These are phyloP conservation scores for Calephelis nemesis DNA, from an alignment of 1,140 invertebrate genomes.

Conservation along the genomic window DNA sequence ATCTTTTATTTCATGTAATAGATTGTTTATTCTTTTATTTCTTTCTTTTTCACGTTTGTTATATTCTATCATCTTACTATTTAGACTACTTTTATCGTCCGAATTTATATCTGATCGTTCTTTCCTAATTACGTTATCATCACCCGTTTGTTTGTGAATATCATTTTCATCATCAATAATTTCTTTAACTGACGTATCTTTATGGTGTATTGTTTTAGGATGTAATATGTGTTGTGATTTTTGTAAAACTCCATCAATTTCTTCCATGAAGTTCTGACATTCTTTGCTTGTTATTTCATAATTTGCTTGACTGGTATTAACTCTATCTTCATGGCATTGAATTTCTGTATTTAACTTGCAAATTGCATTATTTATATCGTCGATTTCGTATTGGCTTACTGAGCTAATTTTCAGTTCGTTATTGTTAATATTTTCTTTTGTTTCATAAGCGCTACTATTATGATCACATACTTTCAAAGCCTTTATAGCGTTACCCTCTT, in stretches of 20 bases:
- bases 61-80: slow-evolving; percentile 40
- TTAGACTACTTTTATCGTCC: slow-evolving; percentile 38
- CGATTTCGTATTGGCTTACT: slow-evolving; percentile 51
- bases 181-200: not conserved
- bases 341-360: slow-evolving; percentile 56
- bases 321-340: slow-evolving; percentile 58
- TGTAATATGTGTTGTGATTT: slow-evolving; percentile 65
- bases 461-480: not conserved
- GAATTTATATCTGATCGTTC: slow-evolving; percentile 52
- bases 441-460: not conserved
- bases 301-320: slow-evolving; percentile 54
- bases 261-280: slow-evolving; percentile 63
- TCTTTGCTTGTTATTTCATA: slow-evolving; percentile 61
- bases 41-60: slow-evolving; percentile 49
- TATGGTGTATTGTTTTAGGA: slow-evolving; percentile 32
- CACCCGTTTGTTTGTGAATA: slow-evolving; percentile 18
- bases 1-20: slow-evolving; percentile 63
- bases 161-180: slow-evolving; percentile 20
- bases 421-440: slow-evolving; percentile 25
- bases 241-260: slow-evolving; percentile 64
- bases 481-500: slow-evolving; percentile 32
- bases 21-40: slow-evolving; percentile 56
- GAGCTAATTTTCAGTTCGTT: slow-evolving; percentile 28
- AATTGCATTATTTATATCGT: slow-evolving; percentile 60
- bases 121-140: slow-evolving; percentile 32